These are phyloP conservation scores for Cassiopea andromeda DNA, from an alignment of 30 jellyfish, hydroid and myxozoan genomes.

Conservation along the genomic window DNA sequence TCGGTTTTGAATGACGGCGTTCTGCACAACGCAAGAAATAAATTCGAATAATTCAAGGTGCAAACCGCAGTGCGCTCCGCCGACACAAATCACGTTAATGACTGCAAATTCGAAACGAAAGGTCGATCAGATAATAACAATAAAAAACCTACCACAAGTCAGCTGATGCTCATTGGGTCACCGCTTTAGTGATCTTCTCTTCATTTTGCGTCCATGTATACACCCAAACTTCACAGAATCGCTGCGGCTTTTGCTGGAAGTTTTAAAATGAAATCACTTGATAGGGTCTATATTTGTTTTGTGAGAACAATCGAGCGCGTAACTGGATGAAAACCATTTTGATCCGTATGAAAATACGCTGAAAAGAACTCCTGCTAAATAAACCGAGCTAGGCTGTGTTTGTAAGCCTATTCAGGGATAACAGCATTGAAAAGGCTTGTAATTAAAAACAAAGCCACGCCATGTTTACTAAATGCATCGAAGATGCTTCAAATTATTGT, in stretches of 20 bases:
- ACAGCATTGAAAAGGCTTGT: conserved; percentile 17
- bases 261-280: background rate
- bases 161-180: conserved; percentile 14
- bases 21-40: conserved; percentile 2
- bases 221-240: background rate
- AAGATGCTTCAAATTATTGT: too few relatives aligned
- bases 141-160: conserved; percentile 20
- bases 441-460: background rate
- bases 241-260: background rate
- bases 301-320: conserved; percentile 21
- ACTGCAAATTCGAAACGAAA: conserved; percentile 6
- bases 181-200: conserved; percentile 14
- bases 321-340: conserved; percentile 16
- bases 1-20: background rate
- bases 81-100: conserved; percentile 7
- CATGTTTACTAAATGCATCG: background rate
- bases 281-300: conserved; percentile 5
- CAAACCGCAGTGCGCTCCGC: conserved; percentile 20
- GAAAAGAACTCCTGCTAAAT: conserved; percentile 52
- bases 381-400: conserved; percentile 16
- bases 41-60: conserved; percentile 23
- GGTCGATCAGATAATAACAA: conserved; percentile 4
- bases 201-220: background rate
- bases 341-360: conserved; percentile 51
- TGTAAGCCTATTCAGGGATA: conserved; percentile 10